Conservation (phyloP, 2,797 vertebrate genomes). For the Echiichthys vipera region DNA sequence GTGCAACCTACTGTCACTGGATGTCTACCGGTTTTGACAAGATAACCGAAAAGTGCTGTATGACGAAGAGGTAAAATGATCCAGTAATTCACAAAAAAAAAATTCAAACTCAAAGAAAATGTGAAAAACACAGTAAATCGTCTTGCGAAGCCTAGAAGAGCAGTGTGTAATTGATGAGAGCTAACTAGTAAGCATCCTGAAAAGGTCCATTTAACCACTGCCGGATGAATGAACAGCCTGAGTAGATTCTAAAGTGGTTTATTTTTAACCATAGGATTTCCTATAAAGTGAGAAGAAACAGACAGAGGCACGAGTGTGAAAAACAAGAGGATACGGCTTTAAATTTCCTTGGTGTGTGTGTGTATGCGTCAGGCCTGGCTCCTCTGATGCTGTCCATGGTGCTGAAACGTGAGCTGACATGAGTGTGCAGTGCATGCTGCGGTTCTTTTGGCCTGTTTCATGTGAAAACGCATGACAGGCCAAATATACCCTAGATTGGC, state of each 20-base stretch:
- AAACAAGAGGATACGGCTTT: not conserved
- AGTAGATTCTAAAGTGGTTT: not conserved
- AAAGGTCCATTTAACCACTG: not conserved
- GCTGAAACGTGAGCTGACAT: conserved; percentile 45
- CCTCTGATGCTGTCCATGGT: conserved; percentile 55
- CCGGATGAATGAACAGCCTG: not conserved
- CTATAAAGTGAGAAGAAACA: not conserved
- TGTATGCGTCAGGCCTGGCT: not conserved
- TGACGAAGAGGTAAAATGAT: not conserved
- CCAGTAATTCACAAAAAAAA: not conserved
- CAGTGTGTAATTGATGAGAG: not conserved
- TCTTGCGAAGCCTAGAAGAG: not conserved
- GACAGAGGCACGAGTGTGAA: not conserved
- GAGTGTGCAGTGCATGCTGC: not conserved
- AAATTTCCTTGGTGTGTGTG: not conserved
- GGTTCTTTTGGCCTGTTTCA: not conserved
- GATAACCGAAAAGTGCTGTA: not conserved
- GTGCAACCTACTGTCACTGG: not conserved
- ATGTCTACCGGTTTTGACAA: not conserved
- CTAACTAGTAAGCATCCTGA: not conserved
- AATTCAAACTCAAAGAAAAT: not conserved
- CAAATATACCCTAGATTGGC: not conserved
- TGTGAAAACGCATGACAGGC: not conserved
- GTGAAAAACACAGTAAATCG: not conserved
- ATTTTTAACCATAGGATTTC: not conserved